phyloP scores from a whole-genome alignment of 2,797 vertebrate species.

The Trachops cirrhosus region DNA sequence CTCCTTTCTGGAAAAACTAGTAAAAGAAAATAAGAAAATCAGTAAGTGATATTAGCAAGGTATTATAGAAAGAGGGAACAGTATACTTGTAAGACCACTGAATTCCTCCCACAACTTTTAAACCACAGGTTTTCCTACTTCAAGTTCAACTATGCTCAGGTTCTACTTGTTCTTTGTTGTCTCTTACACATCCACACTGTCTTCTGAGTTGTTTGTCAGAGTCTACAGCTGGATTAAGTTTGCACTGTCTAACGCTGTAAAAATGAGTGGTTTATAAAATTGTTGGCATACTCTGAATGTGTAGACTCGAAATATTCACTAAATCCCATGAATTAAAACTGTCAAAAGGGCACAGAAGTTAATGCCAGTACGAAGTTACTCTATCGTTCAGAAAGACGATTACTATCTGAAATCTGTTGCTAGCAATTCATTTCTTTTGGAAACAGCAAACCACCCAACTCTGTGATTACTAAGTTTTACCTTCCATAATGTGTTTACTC shows the following conservation, averaged over 20 bases:
- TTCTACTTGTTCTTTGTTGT: not conserved
- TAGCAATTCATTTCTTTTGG: conserved; percentile 17
- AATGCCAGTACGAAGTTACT: not conserved
- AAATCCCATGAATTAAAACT: not conserved
- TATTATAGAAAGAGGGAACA: not conserved
- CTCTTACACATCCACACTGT: not conserved
- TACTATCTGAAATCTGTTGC: not conserved
- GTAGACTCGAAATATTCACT: not conserved
- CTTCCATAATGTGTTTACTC: not conserved
- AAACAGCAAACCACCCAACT: not conserved
- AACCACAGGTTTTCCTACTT: not conserved
- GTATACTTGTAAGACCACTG: not conserved
- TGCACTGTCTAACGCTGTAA: not conserved
- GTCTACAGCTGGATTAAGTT: not conserved
- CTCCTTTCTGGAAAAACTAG: conserved; percentile 96
- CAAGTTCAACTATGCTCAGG: not conserved
- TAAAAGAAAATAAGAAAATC: not conserved
- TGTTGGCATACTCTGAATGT: not conserved
- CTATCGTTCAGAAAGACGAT: not conserved
- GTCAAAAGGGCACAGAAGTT: not conserved
- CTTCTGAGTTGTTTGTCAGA: not conserved
- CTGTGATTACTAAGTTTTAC: not conserved
- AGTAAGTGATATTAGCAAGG: not conserved
- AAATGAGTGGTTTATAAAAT: not conserved
- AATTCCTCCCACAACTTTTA: not conserved